These are phyloP conservation scores for Corvus hawaiiensis DNA, from an alignment of 2,113 vertebrate genomes.

Conservation along the genomic window DNA sequence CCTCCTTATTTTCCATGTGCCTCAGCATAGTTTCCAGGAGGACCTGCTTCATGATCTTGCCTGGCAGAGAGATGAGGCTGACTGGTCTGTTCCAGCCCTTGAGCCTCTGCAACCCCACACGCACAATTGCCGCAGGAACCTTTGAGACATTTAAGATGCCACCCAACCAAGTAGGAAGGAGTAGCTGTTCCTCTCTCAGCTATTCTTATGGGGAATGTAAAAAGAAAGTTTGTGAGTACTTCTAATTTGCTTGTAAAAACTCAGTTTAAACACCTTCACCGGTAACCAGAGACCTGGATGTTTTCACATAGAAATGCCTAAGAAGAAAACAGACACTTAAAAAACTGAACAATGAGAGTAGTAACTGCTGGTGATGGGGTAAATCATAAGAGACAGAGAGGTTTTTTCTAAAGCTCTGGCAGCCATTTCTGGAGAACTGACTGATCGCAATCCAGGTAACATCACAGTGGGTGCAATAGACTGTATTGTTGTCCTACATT, in stretches of 20 bases:
- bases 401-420: neutral
- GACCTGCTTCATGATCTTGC: neutral
- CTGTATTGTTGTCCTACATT: neutral
- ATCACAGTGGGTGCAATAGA: rapidly evolving
- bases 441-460: neutral
- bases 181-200: neutral
- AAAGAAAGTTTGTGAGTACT: neutral
- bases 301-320: neutral
- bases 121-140: rapidly evolving
- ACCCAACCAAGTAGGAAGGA: neutral
- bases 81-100: neutral
- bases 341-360: neutral
- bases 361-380: neutral
- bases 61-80: neutral
- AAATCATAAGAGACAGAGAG: neutral
- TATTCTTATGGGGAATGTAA: neutral
- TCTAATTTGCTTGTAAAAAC: neutral
- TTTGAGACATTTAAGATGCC: neutral
- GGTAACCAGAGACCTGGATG: neutral
- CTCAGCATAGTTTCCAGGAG: neutral
- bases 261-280: neutral
- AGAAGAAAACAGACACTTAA: neutral
- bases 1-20: neutral
- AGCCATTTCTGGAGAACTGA: neutral
- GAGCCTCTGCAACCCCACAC: neutral